A percentile compares a stretch with the other conserved stretches of the same genome.
Evolutionary conservation across 2,888 invertebrate species (phyloP).

Genomic region (Machimus atricapillus): DNA sequence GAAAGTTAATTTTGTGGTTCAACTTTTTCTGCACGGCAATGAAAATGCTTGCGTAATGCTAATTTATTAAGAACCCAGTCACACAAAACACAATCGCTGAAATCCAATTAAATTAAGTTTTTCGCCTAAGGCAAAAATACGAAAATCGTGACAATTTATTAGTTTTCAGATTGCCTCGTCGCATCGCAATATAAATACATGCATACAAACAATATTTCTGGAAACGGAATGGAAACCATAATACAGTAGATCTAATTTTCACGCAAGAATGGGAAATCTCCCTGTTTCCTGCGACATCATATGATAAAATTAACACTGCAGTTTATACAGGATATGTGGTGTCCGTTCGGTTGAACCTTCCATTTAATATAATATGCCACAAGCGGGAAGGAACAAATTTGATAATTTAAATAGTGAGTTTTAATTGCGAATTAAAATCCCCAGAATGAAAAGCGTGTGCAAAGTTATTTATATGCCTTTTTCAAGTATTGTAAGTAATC

Average conservation of each 20-base stretch:
- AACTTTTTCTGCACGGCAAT: background rate
- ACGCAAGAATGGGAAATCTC: background rate
- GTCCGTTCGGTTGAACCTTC: background rate
- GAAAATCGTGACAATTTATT: background rate
- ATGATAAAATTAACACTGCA: background rate
- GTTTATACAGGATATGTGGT: background rate
- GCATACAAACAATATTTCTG: background rate
- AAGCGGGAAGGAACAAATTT: background rate
- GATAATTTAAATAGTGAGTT: background rate
- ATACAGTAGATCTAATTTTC: background rate
- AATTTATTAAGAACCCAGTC: background rate
- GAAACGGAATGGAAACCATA: background rate
- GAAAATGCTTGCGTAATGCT: background rate
- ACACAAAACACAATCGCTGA: background rate
- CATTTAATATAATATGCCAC: background rate
- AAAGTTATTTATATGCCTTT: too few species aligned
- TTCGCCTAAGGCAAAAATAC: background rate
- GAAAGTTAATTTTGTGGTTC: too few species aligned
- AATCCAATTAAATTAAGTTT: background rate
- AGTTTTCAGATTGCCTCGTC: background rate
- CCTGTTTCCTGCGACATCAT: background rate
- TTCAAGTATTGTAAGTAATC: too few species aligned
- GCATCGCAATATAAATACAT: background rate
- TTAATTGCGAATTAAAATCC: too few species aligned
- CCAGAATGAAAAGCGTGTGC: too few species aligned